Evolutionary conservation across 23 tunicate species (phyloP).

Genomic region (Diplosoma virens): DNA sequence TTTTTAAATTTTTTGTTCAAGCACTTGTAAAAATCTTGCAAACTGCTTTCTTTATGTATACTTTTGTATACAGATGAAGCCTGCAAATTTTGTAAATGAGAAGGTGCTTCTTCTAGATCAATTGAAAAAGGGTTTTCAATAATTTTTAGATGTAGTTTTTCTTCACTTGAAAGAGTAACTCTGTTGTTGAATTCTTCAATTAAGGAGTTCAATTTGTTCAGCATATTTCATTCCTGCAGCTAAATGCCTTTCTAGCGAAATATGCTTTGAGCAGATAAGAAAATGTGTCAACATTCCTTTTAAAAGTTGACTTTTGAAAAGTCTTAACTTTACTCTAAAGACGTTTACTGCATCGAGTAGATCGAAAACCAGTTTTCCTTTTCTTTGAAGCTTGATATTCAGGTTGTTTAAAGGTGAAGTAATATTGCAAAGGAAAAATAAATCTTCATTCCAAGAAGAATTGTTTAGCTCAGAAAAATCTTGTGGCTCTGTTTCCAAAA

Average conservation of each 20-base stretch:
- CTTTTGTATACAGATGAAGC: too few species aligned
- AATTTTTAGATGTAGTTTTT: too few species aligned
- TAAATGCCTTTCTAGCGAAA: constrained; percentile 9
- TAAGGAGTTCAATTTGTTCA: constrained; percentile 35
- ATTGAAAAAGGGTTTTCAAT: too few species aligned
- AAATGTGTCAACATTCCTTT: constrained; percentile 43
- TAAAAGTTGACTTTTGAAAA: constrained; percentile 43
- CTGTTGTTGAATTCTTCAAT: constrained; percentile 35
- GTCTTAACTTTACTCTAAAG: constrained; percentile 37
- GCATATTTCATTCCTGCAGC: constrained; percentile 47
- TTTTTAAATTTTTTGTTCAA: too few species aligned
- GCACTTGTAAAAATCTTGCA: too few species aligned
- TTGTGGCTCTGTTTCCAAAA: constrained; percentile 27
- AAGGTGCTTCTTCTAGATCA: too few species aligned
- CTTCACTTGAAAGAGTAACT: constrained; percentile 35
- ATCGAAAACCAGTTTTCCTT: constrained; percentile 35
- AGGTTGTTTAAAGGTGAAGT: constrained; percentile 43
- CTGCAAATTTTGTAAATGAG: too few species aligned
- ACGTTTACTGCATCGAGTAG: constrained; percentile 26
- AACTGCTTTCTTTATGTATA: too few species aligned
- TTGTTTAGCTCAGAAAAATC: constrained; percentile 30
- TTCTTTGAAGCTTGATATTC: constrained; percentile 39
- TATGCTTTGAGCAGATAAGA: constrained; percentile 16
- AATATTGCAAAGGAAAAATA: constrained; percentile 40
- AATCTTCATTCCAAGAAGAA: constrained; percentile 45